Evolutionary conservation across 2,113 vertebrate species (phyloP).

Genomic region (Tautogolabrus adspersus): DNA sequence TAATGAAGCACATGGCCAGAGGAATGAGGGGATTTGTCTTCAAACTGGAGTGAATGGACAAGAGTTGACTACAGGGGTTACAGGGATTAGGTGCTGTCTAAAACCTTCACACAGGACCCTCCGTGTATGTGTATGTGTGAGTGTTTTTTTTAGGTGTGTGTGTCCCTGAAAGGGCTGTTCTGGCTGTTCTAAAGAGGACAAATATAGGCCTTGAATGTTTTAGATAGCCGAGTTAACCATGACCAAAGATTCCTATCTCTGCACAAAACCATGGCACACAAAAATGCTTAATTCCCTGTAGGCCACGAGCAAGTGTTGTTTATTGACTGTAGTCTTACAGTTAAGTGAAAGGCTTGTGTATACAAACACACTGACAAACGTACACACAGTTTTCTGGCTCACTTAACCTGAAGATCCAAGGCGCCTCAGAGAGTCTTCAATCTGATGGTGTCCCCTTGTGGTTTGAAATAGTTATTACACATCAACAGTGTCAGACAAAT

Average conservation of each 20-base stretch:
- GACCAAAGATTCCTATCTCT: conserved; percentile 54
- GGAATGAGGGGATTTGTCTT: conserved; percentile 68
- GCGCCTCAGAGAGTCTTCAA: background rate
- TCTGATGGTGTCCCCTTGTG: conserved; percentile 54
- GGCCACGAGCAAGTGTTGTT: conserved; percentile 47
- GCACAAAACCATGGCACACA: conserved; percentile 17
- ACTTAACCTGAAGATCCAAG: conserved; percentile 44
- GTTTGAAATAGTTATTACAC: conserved; percentile 10
- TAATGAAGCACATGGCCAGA: conserved; percentile 56
- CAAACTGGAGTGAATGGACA: conserved; percentile 40
- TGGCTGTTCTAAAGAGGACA: conserved; percentile 41
- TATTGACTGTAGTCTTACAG: conserved; percentile 35
- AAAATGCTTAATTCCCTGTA: conserved; percentile 25
- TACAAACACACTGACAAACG: conserved; percentile 26
- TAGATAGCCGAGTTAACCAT: conserved; percentile 55
- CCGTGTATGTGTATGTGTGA: background rate
- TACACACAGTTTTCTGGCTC: conserved; percentile 43
- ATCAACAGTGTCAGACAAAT: background rate
- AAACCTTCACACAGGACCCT: conserved; percentile 26
- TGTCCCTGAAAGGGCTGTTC: conserved; percentile 12
- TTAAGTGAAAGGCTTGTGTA: conserved; percentile 21
- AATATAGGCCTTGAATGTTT: conserved; percentile 63
- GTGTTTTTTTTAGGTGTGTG: conserved; percentile 4
- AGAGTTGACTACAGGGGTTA: conserved; percentile 54
- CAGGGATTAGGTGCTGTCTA: conserved; percentile 29